Conservation (phyloP, 2,888 invertebrate genomes). For the Glyphotaelius pellucidus region DNA sequence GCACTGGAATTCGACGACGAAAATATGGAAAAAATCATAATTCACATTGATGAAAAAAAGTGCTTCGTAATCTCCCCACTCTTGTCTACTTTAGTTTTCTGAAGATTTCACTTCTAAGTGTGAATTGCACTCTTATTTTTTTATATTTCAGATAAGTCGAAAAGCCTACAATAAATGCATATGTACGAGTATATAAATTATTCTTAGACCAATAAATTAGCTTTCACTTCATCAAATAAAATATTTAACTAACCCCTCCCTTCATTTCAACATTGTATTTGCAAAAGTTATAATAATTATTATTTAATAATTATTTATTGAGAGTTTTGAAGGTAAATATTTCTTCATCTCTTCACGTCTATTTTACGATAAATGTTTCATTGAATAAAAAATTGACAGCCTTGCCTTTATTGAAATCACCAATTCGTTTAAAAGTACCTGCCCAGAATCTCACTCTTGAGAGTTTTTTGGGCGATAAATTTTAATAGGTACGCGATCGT, state of each 20-base stretch:
- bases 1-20: too few species aligned
- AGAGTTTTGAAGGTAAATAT: not conserved
- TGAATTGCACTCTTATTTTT: too few species aligned
- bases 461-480: slow-evolving; percentile 27
- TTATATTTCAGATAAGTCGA: too few species aligned
- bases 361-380: slow-evolving; percentile 10
- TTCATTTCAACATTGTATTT: not conserved
- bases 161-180: too few species aligned
- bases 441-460: not conserved
- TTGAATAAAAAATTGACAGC: slow-evolving; percentile 19
- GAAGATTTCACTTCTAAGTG: too few species aligned
- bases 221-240: not conserved
- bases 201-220: not conserved
- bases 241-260: not conserved
- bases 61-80: too few species aligned
- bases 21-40: too few species aligned
- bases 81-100: too few species aligned
- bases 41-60: too few species aligned
- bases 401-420: not conserved
- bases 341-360: not conserved
- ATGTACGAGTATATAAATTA: too few species aligned
- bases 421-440: slow-evolving; percentile 21
- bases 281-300: not conserved
- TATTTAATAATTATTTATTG: not conserved
- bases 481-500: slow-evolving; percentile 11